Percentiles rank a stretch among this genome's conserved stretches.
phyloP scores from a whole-genome alignment of 2,888 invertebrate species.

The Hydraecia micacea region DNA sequence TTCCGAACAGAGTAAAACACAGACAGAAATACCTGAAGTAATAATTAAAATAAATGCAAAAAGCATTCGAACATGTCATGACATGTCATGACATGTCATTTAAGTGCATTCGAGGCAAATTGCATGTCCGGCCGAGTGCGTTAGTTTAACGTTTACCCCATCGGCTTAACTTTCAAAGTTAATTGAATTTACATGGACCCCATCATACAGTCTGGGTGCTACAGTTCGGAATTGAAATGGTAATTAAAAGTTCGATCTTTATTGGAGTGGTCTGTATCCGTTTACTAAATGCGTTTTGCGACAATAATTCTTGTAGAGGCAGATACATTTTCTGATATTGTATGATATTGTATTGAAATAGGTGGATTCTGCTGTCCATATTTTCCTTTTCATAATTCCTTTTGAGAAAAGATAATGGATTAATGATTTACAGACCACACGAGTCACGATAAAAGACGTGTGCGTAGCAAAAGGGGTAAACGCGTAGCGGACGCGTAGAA shows the following conservation, averaged over 20 bases:
- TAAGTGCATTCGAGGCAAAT: constrained; percentile 55
- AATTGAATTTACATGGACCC: constrained; percentile 63
- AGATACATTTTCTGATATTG: not conserved
- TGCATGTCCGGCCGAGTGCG: constrained; percentile 54
- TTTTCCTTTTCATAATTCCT: not conserved
- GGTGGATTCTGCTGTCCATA: not conserved
- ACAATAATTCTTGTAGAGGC: not conserved
- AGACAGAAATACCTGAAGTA: not conserved
- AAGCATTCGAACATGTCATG: constrained; percentile 30
- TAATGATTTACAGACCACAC: not conserved
- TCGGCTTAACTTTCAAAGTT: constrained; percentile 59
- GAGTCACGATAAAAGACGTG: too few relatives aligned
- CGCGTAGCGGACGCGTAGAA: constrained; percentile 6
- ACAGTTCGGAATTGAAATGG: constrained; percentile 46
- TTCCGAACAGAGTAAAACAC: not conserved
- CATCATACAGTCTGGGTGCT: constrained; percentile 34
- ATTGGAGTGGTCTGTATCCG: not conserved
- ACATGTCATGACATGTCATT: constrained; percentile 36
- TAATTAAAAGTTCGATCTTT: constrained; percentile 28
- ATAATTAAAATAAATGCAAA: constrained; percentile 34
- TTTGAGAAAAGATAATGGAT: not conserved
- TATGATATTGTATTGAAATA: too few relatives aligned
- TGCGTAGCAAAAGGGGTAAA: not conserved
- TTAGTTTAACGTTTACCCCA: constrained; percentile 44
- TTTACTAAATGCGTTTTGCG: not conserved